These are phyloP conservation scores for Calameuta pallipes DNA, from an alignment of 2,888 invertebrate genomes.

Conservation along the genomic window DNA sequence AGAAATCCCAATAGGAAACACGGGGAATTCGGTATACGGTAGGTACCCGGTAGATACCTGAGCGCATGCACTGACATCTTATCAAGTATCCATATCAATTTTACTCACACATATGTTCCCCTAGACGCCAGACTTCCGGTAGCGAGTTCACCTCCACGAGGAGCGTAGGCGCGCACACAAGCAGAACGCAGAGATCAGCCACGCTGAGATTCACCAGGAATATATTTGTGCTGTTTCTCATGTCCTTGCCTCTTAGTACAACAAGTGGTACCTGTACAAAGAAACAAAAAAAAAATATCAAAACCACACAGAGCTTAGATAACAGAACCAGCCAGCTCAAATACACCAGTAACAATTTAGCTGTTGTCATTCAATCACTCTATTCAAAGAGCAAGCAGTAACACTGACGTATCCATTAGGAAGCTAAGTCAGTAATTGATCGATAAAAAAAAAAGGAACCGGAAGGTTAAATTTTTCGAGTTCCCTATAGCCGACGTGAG, in stretches of 20 bases:
- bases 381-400: background rate
- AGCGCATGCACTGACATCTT: background rate
- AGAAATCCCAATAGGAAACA: background rate
- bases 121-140: constrained; percentile 93
- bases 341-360: background rate
- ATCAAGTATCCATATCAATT: background rate
- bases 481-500: background rate
- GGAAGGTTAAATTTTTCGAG: background rate
- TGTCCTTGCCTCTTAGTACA: constrained; percentile 90
- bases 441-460: background rate
- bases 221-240: constrained; percentile 95
- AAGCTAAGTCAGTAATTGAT: background rate
- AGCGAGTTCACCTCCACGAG: constrained; percentile 93
- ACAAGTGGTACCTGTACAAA: constrained; percentile 78
- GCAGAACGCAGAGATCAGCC: constrained; percentile 89
- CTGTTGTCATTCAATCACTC: background rate
- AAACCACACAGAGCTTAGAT: background rate
- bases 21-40: background rate
- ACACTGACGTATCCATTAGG: background rate
- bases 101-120: constrained; percentile 93
- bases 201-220: constrained; percentile 94
- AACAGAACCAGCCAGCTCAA: background rate
- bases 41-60: background rate
- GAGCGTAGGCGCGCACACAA: constrained; percentile 93
- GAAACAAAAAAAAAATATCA: background rate